phyloP scores from a whole-genome alignment of 1,140 invertebrate species.

The Planococcus citri region DNA sequence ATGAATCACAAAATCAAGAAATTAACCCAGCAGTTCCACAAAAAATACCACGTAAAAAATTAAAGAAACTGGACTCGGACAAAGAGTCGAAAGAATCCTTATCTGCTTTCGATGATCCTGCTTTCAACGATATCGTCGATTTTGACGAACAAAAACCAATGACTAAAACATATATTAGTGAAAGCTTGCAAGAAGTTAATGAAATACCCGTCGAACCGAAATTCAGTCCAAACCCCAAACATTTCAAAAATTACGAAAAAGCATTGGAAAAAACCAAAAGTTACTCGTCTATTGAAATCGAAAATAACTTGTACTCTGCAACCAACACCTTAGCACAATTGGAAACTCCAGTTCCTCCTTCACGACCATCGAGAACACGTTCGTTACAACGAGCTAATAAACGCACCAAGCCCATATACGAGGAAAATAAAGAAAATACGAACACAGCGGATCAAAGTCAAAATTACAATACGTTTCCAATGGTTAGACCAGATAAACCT shows the following conservation, averaged over 20 bases:
- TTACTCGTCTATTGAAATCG: background rate
- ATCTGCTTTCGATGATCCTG: background rate
- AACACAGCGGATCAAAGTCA: background rate
- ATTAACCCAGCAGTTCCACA: background rate
- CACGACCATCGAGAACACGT: background rate
- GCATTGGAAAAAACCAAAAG: background rate
- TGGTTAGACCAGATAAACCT: constrained; percentile 7
- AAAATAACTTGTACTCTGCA: background rate
- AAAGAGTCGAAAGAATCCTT: constrained; percentile 9
- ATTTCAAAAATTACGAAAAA: constrained; percentile 3
- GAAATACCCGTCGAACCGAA: background rate
- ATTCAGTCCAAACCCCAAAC: background rate
- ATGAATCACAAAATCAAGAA: background rate
- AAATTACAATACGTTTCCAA: constrained; percentile 1
- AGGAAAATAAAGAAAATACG: background rate
- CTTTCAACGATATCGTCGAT: background rate
- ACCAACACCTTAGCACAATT: background rate
- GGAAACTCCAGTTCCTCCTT: background rate
- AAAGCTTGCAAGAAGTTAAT: background rate
- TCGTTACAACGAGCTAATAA: background rate
- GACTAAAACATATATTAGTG: background rate
- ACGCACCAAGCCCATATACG: background rate
- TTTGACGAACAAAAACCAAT: background rate
- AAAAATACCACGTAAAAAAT: constrained; percentile 3
- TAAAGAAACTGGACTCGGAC: background rate